Conservation (phyloP, 1,140 invertebrate species). For the Hermetia illucens region DNA sequence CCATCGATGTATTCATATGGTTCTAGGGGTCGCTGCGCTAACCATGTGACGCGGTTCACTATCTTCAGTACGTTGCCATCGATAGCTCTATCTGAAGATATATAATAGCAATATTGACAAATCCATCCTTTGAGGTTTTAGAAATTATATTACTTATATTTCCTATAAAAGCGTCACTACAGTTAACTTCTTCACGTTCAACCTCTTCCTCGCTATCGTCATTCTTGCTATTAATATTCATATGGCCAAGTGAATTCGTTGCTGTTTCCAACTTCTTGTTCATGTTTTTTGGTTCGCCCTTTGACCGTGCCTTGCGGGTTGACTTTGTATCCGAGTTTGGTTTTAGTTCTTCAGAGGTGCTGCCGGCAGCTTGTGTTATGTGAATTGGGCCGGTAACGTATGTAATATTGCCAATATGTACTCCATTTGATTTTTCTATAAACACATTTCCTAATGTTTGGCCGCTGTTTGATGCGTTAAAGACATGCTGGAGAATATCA, state of each 20-base stretch:
- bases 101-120: background rate
- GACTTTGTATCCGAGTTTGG: too few relatives aligned
- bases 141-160: background rate
- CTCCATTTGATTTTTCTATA: conserved; percentile 27
- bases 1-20: conserved; percentile 12
- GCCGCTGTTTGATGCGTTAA: conserved; percentile 22
- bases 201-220: background rate
- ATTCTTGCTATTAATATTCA: background rate
- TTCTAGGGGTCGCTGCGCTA: conserved; percentile 25
- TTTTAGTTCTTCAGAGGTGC: background rate
- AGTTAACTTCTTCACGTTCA: background rate
- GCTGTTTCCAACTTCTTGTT: background rate
- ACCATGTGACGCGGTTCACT: conserved; percentile 22
- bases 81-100: background rate
- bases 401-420: conserved; percentile 32
- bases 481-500: too few relatives aligned
- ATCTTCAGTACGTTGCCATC: conserved; percentile 1
- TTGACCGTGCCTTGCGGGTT: background rate
- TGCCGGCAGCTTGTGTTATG: conserved; percentile 14
- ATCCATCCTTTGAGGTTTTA: background rate
- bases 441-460: conserved; percentile 27
- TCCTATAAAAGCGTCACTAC: background rate
- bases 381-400: conserved; percentile 32
- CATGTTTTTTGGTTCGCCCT: background rate
- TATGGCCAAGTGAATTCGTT: background rate